Conservation (phyloP, 2,888 invertebrate species). For the Oscheius onirici region DNA sequence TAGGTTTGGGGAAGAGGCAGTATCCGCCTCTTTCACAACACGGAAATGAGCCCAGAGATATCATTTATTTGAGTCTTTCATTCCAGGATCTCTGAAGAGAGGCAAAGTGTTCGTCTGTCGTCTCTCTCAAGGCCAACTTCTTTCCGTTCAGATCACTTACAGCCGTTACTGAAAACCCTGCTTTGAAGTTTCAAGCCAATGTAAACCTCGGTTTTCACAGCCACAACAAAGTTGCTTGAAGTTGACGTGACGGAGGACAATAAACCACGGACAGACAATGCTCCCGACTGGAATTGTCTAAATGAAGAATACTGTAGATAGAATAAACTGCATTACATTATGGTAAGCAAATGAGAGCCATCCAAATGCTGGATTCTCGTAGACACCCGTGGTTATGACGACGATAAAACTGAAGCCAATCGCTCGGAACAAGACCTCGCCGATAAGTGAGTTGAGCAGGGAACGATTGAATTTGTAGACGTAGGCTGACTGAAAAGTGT, state of each 20-base stretch:
- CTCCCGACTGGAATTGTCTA: slow-evolving; percentile 18
- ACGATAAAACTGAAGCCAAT: slow-evolving; percentile 5
- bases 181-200: too few relatives aligned
- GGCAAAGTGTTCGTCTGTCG: too few relatives aligned
- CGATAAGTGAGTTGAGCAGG: slow-evolving; percentile 8
- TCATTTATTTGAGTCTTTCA: too few relatives aligned
- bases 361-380: neutral
- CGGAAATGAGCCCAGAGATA: too few relatives aligned
- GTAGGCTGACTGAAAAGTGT: neutral
- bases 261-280: slow-evolving; percentile 4
- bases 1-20: too few relatives aligned
- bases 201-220: too few relatives aligned
- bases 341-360: slow-evolving; percentile 25
- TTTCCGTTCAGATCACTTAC: too few relatives aligned
- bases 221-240: neutral
- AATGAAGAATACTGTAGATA: neutral
- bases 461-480: slow-evolving; percentile 26
- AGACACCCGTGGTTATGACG: neutral
- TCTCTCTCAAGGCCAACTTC: too few relatives aligned
- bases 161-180: too few relatives aligned
- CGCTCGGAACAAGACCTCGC: slow-evolving; percentile 17
- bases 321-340: slow-evolving; percentile 4
- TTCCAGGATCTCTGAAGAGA: too few relatives aligned
- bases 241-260: neutral
- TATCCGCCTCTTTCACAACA: too few relatives aligned